Base-by-base conservation (phyloP, 2,888 invertebrate genomes). In the Lobophora halterata region DNA sequence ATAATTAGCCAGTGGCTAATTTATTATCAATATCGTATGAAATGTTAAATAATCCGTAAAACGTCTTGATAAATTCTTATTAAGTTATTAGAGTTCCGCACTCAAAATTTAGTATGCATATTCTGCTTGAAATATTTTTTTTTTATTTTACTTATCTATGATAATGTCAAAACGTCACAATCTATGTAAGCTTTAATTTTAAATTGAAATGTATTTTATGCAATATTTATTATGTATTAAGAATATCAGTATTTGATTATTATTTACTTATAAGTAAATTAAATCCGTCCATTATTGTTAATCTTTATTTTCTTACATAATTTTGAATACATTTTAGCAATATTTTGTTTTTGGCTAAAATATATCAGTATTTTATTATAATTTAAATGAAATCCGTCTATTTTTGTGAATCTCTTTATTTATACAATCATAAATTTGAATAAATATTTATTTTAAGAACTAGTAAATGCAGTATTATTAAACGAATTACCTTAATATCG, bases 401-500 rank as follows among this genome's bases (percentile, higher is more conserved):
- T 50, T 56, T 47, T 65, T 58, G 39, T 37, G 54, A 49, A 48
- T 33, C 47, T 34, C 49, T 56, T 58, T 38, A 49, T 35, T 55
- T 45, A 52, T 60, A 61, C 55, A 43, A n/a, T n/a, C n/a, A n/a
- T n/a, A n/a, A n/a, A n/a, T 49, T 63, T 40, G 38, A 59, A 55
- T 58, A 58, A 71, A 68, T 63, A 61, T 43, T 56, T 61, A 62
- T 48, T 49, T 55, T 61, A 58, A 42, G 52, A 28, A 55, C 33
- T 59, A 59, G 46, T 60, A 70, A 71, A 73, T 70, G 68, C 66
- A 58, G 55, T 72, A 69, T 66, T 46, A 47, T 53, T 61, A 32
- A 24, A 20, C 19, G 6, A 23, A 25, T 29, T 27, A n/a, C n/a
- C n/a, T n/a, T n/a, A n/a, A n/a, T n/a, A n/a, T n/a, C n/a, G n/a